Evolutionary conservation across 2,797 vertebrate species (phyloP).

Genomic region (Cuculus canorus): DNA sequence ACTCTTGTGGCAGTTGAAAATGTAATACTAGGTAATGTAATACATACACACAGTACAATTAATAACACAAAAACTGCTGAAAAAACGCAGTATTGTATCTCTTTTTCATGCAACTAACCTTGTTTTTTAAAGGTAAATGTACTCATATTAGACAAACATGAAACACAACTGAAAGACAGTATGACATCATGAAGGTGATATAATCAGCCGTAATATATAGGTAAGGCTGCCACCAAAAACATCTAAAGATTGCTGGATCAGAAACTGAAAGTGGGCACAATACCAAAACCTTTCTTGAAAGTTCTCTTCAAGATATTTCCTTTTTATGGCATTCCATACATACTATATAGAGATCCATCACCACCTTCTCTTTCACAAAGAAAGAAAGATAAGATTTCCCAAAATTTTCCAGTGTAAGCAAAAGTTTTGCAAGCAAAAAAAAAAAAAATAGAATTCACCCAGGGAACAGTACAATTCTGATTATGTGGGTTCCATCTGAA

Average conservation of each 20-base stretch:
- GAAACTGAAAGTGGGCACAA: neutral
- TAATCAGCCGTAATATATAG: neutral
- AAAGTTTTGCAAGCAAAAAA: neutral
- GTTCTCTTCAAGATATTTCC: neutral
- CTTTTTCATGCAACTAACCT: neutral
- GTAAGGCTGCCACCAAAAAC: neutral
- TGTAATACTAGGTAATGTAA: neutral
- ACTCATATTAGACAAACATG: neutral
- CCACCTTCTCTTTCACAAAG: neutral
- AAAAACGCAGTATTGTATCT: neutral
- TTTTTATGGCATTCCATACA: neutral
- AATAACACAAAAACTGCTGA: neutral
- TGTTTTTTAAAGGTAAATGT: neutral
- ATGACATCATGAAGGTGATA: neutral
- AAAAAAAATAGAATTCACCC: neutral
- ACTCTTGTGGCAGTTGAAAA: neutral
- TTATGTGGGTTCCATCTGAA: neutral
- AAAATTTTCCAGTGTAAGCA: neutral
- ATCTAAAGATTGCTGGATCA: neutral
- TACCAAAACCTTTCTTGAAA: neutral
- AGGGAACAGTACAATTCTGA: neutral
- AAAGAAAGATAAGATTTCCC: neutral
- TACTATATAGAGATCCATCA: neutral
- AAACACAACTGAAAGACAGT: neutral
- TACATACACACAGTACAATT: no score